A percentile compares a stretch with the other conserved stretches of the same genome.
Conservation (phyloP, 2,888 invertebrate species). For the Deilephila porcellus region DNA sequence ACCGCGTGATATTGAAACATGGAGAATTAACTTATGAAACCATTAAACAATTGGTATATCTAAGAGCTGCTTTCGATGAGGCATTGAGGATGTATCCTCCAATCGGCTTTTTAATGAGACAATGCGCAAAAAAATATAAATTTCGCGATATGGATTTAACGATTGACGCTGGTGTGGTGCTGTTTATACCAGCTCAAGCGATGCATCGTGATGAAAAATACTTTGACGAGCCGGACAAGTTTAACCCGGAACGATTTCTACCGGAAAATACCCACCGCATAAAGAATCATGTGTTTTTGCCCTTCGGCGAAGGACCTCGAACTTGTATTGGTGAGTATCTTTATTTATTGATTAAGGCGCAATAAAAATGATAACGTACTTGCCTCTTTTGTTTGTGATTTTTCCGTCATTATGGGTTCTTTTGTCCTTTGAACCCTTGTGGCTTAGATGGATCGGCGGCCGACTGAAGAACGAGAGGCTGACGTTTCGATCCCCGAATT, state of each 20-base stretch:
- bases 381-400: too few species aligned
- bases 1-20: slow-evolving; percentile 46
- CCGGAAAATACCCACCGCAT: slow-evolving; percentile 34
- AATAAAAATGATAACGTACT: too few species aligned
- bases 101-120: slow-evolving; percentile 40
- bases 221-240: slow-evolving; percentile 47
- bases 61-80: slow-evolving; percentile 54
- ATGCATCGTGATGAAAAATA: slow-evolving; percentile 49
- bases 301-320: slow-evolving; percentile 51
- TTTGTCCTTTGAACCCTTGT: too few species aligned
- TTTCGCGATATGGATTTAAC: slow-evolving; percentile 46
- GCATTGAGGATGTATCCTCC: slow-evolving; percentile 47
- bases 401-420: too few species aligned
- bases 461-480: too few species aligned
- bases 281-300: slow-evolving; percentile 44
- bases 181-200: slow-evolving; percentile 47
- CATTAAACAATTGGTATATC: slow-evolving; percentile 53
- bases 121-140: slow-evolving; percentile 42
- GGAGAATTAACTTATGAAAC: slow-evolving; percentile 52
- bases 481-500: too few species aligned
- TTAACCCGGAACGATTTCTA: slow-evolving; percentile 49
- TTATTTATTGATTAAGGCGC: background rate
- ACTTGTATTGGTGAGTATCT: slow-evolving; percentile 44
- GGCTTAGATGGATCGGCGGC: too few species aligned
- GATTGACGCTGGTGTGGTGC: slow-evolving; percentile 44